Evolutionary conservation across 2,888 invertebrate species (phyloP), one percentile per base, ranked within the genome.

Genomic region (Oscheius sp.): DNA sequence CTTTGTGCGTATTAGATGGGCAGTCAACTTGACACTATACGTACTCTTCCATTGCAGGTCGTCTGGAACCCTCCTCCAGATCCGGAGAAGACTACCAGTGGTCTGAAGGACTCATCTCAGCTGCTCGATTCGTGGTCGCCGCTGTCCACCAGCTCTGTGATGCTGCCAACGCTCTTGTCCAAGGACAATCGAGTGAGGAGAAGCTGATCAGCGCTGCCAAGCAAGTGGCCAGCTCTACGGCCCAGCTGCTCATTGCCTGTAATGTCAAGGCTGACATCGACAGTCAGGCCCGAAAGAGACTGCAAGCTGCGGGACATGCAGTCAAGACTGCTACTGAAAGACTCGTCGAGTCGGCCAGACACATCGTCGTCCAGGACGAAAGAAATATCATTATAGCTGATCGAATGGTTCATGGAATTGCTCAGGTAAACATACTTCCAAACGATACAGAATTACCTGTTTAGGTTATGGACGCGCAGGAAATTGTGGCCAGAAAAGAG

Each of bases 221-320:
- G 86, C 91, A 91, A 82, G 91, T 86, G 9, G 98, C 99, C 5
- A 94, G 95, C 68, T 95, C 96, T 1, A 99, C 99, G 0, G 99
- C 99, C 0, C 98, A 98, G 89, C 92, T 99, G 73, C 91, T 99
- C 70, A 96, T 99, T 60, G 98, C 99, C 0, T 99, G 99, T 91
- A 96, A 97, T 92, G 97, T 99, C 75, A 98, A 98, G 90, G 96
- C 98, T 0, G 98, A 98, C 91, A 94, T 95, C 1, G 94, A 96
- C 77, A 95, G 96, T 7, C 95, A 95, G 84, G 94, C 95, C 7
- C 97, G 96, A 66, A 93, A 95, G 60, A 93, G 97, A 11, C 92
- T 98, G 53, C 92, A 92, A 90, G 92, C 76, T 29, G 88, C 87
- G 21, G 85, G 88, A 35, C 85, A 88, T 53, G 78, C 79, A 68